Base-by-base conservation (phyloP, 2,113 vertebrate species). In the Rhabdornis inornatus region DNA sequence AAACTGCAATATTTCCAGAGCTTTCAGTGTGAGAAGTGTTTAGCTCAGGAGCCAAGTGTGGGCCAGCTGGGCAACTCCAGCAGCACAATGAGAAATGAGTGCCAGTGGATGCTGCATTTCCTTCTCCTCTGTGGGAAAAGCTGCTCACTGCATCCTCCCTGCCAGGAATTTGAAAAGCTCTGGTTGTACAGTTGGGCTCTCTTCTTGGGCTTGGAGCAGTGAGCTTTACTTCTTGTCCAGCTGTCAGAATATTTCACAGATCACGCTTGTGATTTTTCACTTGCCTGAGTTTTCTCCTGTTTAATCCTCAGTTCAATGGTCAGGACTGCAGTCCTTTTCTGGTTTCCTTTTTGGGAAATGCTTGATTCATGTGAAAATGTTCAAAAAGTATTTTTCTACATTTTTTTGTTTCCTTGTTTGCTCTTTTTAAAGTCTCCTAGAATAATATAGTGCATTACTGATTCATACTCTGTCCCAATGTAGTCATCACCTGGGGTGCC, bases 211-310 rank as follows among this genome's bases (percentile, higher is more conserved):
- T 83, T 65, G 50, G 50, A 92, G 70, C 55, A 79, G 60, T 6
- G 15, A 83, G 39, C 35, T 14, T 89, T 57, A 17, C 49, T 80
- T 76, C 65, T 39, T 91, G 63, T 68, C 70, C 2, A 0, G 59
- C 66, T 91, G 56, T 87, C 81, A 87, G 66, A 61, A n/a, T 71
- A 64, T 91, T 92, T 92, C 61, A 91, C 0, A 11, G 65, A 65
- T 92, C 70, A 15, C 44, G 78, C 37, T 59, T 89, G 89, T 61
- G 70, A 89, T 95, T 92, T 96, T 94, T 94, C 91, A 83, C 55
- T 89, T 83, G 57, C 59, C 50, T 92, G 87, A 69, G 55, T 80
- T 85, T 95, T 74, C 10, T 75, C 13, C 66, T 86, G 24, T 40
- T 75, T 68, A 68, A 83, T 56, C 40, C 70, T 76, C 83, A 66